A percentile compares a stretch with the other conserved stretches of the same genome.
These are phyloP conservation scores for Capitella teleta DNA, from an alignment of 1,140 invertebrate species.

Conservation along the genomic window DNA sequence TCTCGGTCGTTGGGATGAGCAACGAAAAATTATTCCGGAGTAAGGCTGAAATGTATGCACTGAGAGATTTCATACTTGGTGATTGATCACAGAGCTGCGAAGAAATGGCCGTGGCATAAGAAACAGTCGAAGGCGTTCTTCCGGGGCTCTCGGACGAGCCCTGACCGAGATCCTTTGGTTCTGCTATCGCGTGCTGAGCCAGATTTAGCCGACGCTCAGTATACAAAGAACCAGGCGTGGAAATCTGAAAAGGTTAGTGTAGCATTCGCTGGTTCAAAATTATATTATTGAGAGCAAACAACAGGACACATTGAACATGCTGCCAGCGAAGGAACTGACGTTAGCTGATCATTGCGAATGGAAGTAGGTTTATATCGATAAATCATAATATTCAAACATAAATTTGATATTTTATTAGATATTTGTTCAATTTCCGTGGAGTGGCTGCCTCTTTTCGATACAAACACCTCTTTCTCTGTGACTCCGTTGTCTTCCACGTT, in stretches of 20 bases:
- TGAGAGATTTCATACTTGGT: background rate
- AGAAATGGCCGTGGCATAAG: constrained; percentile 61
- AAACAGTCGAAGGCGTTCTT: constrained; percentile 76
- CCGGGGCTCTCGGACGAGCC: constrained; percentile 80
- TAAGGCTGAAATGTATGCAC: constrained; percentile 12
- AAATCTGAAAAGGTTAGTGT: constrained; percentile 60
- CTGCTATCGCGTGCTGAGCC: constrained; percentile 67
- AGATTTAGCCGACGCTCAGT: constrained; percentile 76
- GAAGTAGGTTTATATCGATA: constrained; percentile 45
- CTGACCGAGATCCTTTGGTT: constrained; percentile 80
- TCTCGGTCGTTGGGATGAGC: constrained; percentile 81
- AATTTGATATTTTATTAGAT: constrained; percentile 1
- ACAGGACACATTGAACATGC: constrained; percentile 70
- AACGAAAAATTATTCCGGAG: constrained; percentile 58
- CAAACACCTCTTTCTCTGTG: constrained; percentile 89
- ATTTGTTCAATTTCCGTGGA: constrained; percentile 85
- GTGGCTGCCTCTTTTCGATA: constrained; percentile 95
- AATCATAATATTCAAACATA: background rate
- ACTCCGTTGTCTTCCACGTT: constrained; percentile 89
- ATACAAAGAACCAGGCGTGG: constrained; percentile 98
- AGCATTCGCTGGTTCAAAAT: too few species aligned
- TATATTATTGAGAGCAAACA: background rate
- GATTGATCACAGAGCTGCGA: constrained; percentile 49
- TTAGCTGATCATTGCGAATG: constrained; percentile 87
- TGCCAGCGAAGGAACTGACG: constrained; percentile 73